A percentile compares a stretch with the other conserved stretches of the same genome.
These are phyloP conservation scores for Streptopelia turtur DNA, from an alignment of 2,797 vertebrate species.

Conservation along the genomic window DNA sequence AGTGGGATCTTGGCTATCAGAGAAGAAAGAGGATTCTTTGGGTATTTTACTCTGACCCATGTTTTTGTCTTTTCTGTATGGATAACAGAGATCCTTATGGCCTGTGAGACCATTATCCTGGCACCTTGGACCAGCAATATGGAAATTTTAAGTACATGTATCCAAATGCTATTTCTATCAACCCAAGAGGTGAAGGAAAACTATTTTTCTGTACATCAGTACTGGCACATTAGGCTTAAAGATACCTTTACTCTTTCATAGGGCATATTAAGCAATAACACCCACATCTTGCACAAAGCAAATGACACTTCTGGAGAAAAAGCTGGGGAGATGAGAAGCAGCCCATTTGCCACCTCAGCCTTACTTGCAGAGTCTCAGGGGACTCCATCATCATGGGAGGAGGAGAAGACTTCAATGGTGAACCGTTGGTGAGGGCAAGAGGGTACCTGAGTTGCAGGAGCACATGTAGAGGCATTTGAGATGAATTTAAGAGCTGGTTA, in stretches of 20 bases:
- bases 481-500: not conserved
- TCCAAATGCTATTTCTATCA: not conserved
- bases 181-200: not conserved
- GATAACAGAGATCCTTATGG: not conserved
- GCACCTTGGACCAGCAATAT: not conserved
- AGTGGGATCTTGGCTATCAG: not conserved
- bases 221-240: not conserved
- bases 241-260: not conserved
- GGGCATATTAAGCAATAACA: not conserved
- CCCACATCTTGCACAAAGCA: not conserved
- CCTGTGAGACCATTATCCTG: not conserved
- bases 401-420: not conserved
- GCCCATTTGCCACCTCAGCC: not conserved
- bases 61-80: not conserved
- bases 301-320: not conserved
- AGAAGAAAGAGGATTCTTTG: not conserved
- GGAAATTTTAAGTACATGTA: not conserved
- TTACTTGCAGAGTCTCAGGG: not conserved
- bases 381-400: not conserved
- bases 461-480: not conserved
- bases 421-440: not conserved
- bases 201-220: not conserved
- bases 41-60: not conserved
- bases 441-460: not conserved
- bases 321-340: not conserved